A percentile compares a stretch with the other conserved stretches of the same genome.
Evolutionary conservation across 2,888 invertebrate species (phyloP).

Genomic region (Ephialtes manifestator): DNA sequence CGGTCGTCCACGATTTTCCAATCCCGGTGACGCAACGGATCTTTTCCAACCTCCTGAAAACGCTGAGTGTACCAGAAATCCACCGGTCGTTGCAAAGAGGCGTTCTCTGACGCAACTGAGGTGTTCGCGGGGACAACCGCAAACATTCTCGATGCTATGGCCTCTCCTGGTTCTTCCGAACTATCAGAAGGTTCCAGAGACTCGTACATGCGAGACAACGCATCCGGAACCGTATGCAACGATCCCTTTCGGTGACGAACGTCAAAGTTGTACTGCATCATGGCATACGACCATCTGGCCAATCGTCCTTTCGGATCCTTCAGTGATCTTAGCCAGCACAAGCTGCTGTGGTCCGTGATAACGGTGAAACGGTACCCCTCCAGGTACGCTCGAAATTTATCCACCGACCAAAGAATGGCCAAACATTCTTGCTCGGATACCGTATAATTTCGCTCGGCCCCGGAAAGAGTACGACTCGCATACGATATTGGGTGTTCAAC

Average conservation of each 20-base stretch:
- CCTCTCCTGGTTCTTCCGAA: too few relatives aligned
- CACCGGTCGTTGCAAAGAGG: background rate
- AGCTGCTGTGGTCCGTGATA: conserved; percentile 72
- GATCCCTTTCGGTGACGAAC: conserved; percentile 26
- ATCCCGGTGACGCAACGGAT: conserved; percentile 13
- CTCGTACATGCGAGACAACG: conserved; percentile 40
- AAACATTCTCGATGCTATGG: too few relatives aligned
- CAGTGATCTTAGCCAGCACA: conserved; percentile 70
- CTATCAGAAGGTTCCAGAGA: too few relatives aligned
- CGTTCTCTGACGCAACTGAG: too few relatives aligned
- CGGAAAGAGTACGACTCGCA: background rate
- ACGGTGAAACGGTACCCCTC: conserved; percentile 69
- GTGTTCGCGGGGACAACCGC: background rate
- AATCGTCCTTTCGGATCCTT: conserved; percentile 68
- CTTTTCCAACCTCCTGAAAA: conserved; percentile 19
- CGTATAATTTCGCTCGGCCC: conserved; percentile 64
- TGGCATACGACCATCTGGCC: conserved; percentile 57
- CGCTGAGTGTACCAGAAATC: conserved; percentile 49
- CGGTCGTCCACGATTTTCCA: too few relatives aligned
- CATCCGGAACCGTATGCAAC: conserved; percentile 37
- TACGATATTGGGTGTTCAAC: conserved; percentile 52
- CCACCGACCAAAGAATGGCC: conserved; percentile 70
- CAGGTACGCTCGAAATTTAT: conserved; percentile 70
- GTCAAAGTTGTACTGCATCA: conserved; percentile 59
- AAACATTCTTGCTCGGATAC: conserved; percentile 73